Evolutionary conservation across 2,113 vertebrate genomes (phyloP), one percentile per base, ranked within the genome.

Genomic region (Ctenomys sociabilis): DNA sequence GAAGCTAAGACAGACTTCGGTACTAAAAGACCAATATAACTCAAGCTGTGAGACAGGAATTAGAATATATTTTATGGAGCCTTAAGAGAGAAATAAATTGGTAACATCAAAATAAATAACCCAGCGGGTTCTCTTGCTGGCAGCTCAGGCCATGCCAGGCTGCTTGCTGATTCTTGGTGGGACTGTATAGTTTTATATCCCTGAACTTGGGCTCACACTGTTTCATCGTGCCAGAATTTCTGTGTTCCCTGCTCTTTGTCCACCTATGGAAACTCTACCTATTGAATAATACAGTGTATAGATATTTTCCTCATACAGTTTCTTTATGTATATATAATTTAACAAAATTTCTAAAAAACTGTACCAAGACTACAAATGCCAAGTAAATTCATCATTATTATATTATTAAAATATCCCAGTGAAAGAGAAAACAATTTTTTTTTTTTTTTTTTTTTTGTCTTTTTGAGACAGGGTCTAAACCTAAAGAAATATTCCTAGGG

Each of bases 371-470:
- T 75, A 75, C 59, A 57, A 49, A 73, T 86, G 66, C 26, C 45
- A 68, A 93, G 49, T 82, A 40, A 70, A 66, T 82, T 96, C 86
- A 93, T 82, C 82, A 91, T 73, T 90, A 19, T 85, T 73, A 17
- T 87, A 87, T 75, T 12, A 88, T 49, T 83, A 87, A 81, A 75
- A 40, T 89, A 66, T 35, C 24, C 54, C 37, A 90, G 37, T 45
- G 43, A 30, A 75, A 59, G 45, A 92, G 5, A 88, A 30, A 82
- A 84, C 59, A 87, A 91, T 61, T 43, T n/a, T n/a, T n/a, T n/a
- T n/a, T n/a, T n/a, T n/a, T n/a, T n/a, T n/a, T n/a, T n/a, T n/a
- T n/a, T n/a, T n/a, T n/a, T n/a, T n/a, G n/a, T n/a, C n/a, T n/a
- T n/a, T n/a, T n/a, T n/a, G n/a, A n/a, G n/a, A n/a, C n/a, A n/a